A percentile compares a stretch with the other conserved stretches of the same genome.
Evolutionary conservation across 1,140 invertebrate genomes (phyloP).

Genomic region (Drosophila bipectinata): DNA sequence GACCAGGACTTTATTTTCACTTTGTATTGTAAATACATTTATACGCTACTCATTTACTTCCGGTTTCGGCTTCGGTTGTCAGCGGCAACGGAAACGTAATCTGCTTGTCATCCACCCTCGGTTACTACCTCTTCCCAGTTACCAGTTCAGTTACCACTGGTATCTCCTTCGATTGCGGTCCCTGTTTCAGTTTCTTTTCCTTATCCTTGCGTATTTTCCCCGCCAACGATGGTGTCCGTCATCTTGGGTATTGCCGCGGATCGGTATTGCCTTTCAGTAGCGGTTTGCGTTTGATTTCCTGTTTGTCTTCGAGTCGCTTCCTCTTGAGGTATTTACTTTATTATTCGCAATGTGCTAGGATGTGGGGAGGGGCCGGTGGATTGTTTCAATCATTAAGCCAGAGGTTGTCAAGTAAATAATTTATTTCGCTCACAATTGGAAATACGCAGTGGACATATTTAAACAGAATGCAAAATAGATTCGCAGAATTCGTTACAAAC

Average conservation of each 20-base stretch:
- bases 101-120: slow-evolving; percentile 74
- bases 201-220: slow-evolving; percentile 21
- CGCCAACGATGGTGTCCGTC: slow-evolving; percentile 21
- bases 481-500: slow-evolving; percentile 35
- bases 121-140: slow-evolving; percentile 20
- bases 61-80: slow-evolving; percentile 70
- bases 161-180: not conserved
- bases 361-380: not conserved
- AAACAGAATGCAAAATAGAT: slow-evolving; percentile 6
- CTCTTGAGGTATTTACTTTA: slow-evolving; percentile 37
- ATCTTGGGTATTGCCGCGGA: slow-evolving; percentile 73
- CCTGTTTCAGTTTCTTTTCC: slow-evolving; percentile 20
- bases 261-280: slow-evolving; percentile 61
- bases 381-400: slow-evolving; percentile 21
- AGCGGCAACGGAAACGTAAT: slow-evolving; percentile 76
- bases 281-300: slow-evolving; percentile 75
- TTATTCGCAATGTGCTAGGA: not conserved
- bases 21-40: slow-evolving; percentile 77
- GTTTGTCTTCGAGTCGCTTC: slow-evolving; percentile 63
- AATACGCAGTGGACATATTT: slow-evolving; percentile 11
- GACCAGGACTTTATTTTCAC: slow-evolving; percentile 47
- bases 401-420: slow-evolving; percentile 28
- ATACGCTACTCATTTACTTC: slow-evolving; percentile 74
- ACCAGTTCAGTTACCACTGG: slow-evolving; percentile 33
- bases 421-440: slow-evolving; percentile 34